Evolutionary conservation across 2,113 vertebrate genomes (phyloP), one percentile per base, ranked within the genome.

Genomic region (Xiphophorus hellerii): DNA sequence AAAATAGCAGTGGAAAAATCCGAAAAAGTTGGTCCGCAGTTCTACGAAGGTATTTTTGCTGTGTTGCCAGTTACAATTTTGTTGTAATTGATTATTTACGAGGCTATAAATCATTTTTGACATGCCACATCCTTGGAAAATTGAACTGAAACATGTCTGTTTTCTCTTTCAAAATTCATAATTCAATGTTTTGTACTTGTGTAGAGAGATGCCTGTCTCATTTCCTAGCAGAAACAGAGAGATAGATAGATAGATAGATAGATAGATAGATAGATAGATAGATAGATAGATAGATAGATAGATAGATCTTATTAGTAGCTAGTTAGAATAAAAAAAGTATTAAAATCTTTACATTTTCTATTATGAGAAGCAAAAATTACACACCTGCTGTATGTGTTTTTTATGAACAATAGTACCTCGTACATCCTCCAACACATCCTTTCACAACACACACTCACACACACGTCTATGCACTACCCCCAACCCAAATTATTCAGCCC

Each of bases 401-500:
- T 84, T 30, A 76, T 76, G 76, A 87, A 87, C 86, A 88, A 88
- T 88, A 62, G 62, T 77, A 9, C 30, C 11, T 44, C 69, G 37
- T 15, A 2, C 71, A n/a, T 5, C 80, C 37, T 62, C 66, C 73
- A 66, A 76, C 65, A 65, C 76, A n/a, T 54, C 11, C 62, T 28
- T 63, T 1, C 69, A 15, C 69, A 20, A 58, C 54, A 71, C 70
- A 17, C 27, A 62, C 39, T 6, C 5, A 22, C 61, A 17, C 71
- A n/a, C 35, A 20, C 62, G 35, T 35, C 69, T 33, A 73, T 74
- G 68, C 77, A 71, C 74, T 1, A 44, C 65, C 74, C 78, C 71
- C 68, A 28, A 66, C 70, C 69, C 80, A 78, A 83, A 89, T 81
- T 42, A 87, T 87, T 78, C 83, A 86, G 42, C 78, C 79, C 51